Percentiles rank a stretch among this genome's conserved stretches.
Conservation (phyloP, 2,888 invertebrate species). For the Nycteola revayana region DNA sequence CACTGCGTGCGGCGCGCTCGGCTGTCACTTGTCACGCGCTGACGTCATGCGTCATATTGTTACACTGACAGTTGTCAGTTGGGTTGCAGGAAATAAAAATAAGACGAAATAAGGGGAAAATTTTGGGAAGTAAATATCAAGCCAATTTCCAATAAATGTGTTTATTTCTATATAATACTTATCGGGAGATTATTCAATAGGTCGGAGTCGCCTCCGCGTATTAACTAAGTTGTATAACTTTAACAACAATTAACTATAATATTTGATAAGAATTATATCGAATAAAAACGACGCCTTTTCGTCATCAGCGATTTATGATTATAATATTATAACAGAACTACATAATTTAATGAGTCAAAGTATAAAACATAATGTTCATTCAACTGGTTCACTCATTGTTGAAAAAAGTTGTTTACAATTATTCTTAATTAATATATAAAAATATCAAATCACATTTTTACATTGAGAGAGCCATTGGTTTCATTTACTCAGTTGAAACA, state of each 20-base stretch:
- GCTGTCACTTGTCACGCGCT: slow-evolving; percentile 5
- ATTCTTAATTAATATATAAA: slow-evolving; percentile 5
- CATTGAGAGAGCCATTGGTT: slow-evolving; percentile 16
- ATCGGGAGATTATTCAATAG: slow-evolving; percentile 54
- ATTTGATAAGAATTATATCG: background rate
- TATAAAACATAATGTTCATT: background rate
- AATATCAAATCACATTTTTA: slow-evolving; percentile 10
- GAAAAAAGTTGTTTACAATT: too few relatives aligned
- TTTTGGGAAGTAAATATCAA: slow-evolving; percentile 20
- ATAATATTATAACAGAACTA: background rate
- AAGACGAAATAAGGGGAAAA: background rate
- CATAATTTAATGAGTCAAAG: background rate
- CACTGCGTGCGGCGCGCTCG: background rate
- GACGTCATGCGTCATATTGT: slow-evolving; percentile 9
- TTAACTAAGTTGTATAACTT: slow-evolving; percentile 30
- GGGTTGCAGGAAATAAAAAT: slow-evolving; percentile 19
- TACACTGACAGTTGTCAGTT: slow-evolving; percentile 7
- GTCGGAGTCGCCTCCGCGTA: slow-evolving; percentile 23
- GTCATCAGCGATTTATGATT: background rate
- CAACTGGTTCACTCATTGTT: background rate
- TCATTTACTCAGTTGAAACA: background rate
- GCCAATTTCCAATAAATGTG: slow-evolving; percentile 63
- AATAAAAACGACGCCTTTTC: background rate
- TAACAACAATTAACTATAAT: slow-evolving; percentile 27
- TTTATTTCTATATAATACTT: slow-evolving; percentile 67